These are phyloP conservation scores for Ptychadena robeensis DNA, from an alignment of 2,797 vertebrate species.

Conservation along the genomic window DNA sequence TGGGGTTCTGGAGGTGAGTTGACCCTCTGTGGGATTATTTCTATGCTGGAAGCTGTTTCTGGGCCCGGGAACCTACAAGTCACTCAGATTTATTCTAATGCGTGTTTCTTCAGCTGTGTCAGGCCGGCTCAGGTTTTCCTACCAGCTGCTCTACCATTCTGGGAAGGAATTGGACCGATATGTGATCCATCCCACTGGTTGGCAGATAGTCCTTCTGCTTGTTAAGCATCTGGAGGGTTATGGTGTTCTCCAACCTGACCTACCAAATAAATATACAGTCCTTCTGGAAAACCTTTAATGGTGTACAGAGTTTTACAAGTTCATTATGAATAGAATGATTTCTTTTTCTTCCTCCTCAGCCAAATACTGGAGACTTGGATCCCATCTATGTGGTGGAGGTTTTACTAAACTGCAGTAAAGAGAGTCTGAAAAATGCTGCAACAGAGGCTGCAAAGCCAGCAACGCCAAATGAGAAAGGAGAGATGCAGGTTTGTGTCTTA, in stretches of 20 bases:
- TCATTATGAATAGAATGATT: background rate
- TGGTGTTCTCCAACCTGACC: background rate
- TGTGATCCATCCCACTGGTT: background rate
- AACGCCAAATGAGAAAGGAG: conserved; percentile 85
- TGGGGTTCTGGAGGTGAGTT: background rate
- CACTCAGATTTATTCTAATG: too few species aligned
- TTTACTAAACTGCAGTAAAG: conserved; percentile 91
- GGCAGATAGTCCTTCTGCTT: background rate
- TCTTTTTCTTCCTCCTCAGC: conserved; percentile 71
- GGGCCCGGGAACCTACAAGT: too few species aligned
- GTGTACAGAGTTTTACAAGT: background rate
- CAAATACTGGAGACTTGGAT: conserved; percentile 83
- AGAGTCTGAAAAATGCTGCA: conserved; percentile 90
- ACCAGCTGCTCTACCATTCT: background rate
- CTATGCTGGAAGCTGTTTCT: too few species aligned
- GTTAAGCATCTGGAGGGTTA: background rate
- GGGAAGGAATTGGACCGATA: background rate
- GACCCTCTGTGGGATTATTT: background rate
- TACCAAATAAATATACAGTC: background rate
- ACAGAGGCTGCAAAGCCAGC: conserved; percentile 91
- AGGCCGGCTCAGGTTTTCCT: background rate
- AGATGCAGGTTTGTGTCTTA: conserved; percentile 88
- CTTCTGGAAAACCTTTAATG: background rate
- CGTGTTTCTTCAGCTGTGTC: background rate
- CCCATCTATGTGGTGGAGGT: conserved; percentile 93